Evolutionary conservation across 2,888 invertebrate species (phyloP), one percentile per base, ranked within the genome.

Genomic region (Microctonus hyperodae): DNA sequence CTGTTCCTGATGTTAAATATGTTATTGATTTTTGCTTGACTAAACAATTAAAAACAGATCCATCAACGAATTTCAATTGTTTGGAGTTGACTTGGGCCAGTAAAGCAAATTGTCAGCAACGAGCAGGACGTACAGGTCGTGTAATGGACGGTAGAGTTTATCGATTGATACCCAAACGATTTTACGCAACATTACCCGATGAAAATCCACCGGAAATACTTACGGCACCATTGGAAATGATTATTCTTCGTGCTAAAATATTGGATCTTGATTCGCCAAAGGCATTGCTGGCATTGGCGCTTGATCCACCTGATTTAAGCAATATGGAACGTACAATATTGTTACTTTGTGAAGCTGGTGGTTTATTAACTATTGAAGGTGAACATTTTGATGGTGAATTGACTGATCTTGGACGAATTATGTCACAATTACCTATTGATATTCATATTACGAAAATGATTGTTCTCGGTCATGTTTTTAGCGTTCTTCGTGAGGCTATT

Each of bases 21-120:
- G 91, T 98, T 57, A 92, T 98, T 76, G 98, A 98, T 85, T 97
- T 95, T 84, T 98, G 97, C 84, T 86, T 97, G 69, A 94, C 94
- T 68, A 97, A 97, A 86, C 88, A 89, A 37, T 84, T 96, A 75
- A 86, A 91, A 5, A 90, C 91, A 57, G 94, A 97, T 81, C 85
- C 88, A 0, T 85, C 86, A 0, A 93, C 95, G 0, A 94, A 94
- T 86, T 94, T 91, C 80, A 90, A 92, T 22, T 88, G 90, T 55
- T 87, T 98, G 53, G 89, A 91, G 75, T 80, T 96, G 72, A 86
- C 88, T 67, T 98, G 97, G 97, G 95, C 97, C 0, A 92, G 96
- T 0, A 92, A 93, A 79, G 90, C 92, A 0, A 97, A 93, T 84
- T 96, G 96, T 78, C 90, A 89, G 31, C 98, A 98, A 85, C 88